A percentile compares a stretch with the other conserved stretches of the same genome.
Evolutionary conservation across 2,888 invertebrate genomes (phyloP).

Genomic region (Cryptophagus acutangulus): DNA sequence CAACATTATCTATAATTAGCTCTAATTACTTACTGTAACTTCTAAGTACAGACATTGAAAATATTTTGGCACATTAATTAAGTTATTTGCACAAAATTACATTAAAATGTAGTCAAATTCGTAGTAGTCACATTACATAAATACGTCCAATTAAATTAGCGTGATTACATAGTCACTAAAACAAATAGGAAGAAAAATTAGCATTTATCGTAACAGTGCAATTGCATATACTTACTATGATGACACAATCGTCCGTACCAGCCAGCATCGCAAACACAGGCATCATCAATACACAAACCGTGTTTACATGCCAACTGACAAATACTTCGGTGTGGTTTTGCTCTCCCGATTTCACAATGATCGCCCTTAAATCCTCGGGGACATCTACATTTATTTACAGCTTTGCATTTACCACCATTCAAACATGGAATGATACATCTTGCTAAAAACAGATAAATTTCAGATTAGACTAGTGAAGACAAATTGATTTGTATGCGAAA

Average conservation of each 20-base stretch:
- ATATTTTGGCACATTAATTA: too few relatives aligned
- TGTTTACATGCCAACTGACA: constrained; percentile 73
- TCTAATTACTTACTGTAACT: too few relatives aligned
- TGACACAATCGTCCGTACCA: constrained; percentile 80
- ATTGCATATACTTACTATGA: constrained; percentile 54
- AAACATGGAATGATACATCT: constrained; percentile 73
- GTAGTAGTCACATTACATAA: too few relatives aligned
- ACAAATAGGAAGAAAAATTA: constrained; percentile 11
- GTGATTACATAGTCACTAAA: constrained; percentile 27
- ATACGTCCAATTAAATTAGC: too few relatives aligned
- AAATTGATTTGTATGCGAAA: too few relatives aligned
- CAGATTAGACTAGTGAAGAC: too few relatives aligned
- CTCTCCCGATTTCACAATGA: constrained; percentile 85
- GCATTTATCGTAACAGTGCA: not conserved
- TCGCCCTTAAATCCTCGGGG: constrained; percentile 78
- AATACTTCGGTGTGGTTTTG: constrained; percentile 61
- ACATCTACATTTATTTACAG: constrained; percentile 86
- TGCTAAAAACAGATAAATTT: constrained; percentile 30
- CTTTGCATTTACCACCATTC: constrained; percentile 85
- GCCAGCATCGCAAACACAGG: constrained; percentile 75
- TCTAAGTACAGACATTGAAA: too few relatives aligned
- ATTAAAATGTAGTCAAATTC: too few relatives aligned
- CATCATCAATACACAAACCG: constrained; percentile 68
- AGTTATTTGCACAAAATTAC: too few relatives aligned
- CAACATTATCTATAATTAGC: too few relatives aligned